These are phyloP conservation scores for Centrocercus urophasianus DNA, from an alignment of 2,113 vertebrate species.

Conservation along the genomic window DNA sequence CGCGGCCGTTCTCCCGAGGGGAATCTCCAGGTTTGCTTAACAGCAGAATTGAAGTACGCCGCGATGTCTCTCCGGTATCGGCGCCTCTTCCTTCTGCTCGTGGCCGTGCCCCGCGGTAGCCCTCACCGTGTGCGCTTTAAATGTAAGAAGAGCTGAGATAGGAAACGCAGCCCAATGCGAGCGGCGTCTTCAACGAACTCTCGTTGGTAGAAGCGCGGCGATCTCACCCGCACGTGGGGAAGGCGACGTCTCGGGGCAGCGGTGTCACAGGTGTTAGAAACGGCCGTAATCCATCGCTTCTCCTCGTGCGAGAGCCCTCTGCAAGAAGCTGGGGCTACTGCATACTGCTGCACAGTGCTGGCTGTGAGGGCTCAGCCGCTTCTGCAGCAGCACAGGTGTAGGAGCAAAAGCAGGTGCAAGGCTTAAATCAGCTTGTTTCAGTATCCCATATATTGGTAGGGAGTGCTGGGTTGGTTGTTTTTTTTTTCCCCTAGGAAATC, in stretches of 20 bases:
- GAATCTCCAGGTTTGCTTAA: accelerated
- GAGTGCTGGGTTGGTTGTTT: not conserved
- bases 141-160: accelerated
- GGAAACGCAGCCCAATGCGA: not conserved
- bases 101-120: not conserved
- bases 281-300: too few relatives aligned
- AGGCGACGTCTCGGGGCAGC: not conserved
- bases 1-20: not conserved
- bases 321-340: not conserved
- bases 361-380: not conserved
- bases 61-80: accelerated
- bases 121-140: too few relatives aligned
- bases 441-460: not conserved
- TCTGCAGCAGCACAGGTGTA: not conserved
- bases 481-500: not conserved
- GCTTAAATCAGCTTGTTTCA: not conserved
- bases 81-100: not conserved
- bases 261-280: not conserved
- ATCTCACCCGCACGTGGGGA: not conserved
- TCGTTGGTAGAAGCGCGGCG: not conserved
- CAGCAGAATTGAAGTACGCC: accelerated
- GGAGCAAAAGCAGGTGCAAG: not conserved
- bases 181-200: not conserved
- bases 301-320: accelerated
- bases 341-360: not conserved